Evolutionary conservation across 2,797 vertebrate genomes (phyloP), one percentile per base, ranked within the genome.

Genomic region (Pseudomugil tenellus): DNA sequence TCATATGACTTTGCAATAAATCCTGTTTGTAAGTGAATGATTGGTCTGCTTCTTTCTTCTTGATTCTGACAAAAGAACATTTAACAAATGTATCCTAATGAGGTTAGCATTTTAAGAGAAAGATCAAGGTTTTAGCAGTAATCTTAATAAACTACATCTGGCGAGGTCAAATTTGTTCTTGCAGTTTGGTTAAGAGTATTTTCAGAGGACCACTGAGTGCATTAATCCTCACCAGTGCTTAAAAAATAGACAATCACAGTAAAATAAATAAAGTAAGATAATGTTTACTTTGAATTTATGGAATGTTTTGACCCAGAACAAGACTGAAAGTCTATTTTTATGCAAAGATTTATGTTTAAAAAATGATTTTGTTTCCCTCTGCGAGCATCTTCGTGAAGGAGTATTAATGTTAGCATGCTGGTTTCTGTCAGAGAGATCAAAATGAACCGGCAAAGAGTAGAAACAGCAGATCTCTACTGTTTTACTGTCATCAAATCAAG

Each of bases 1-100:
- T 86, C 77, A 67, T 68, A 75, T 80, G 72, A 73, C 88, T 92
- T 89, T 90, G 90, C 88, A 92, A 91, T 87, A 91, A 91, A 91
- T 81, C 57, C 19, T 72, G 69, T 89, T 90, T 85, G 82, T 81
- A 87, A 84, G 28, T 83, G 55, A 62, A 25, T 26, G 55, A 41
- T 52, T 66, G 32, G 28, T 68, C 16, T 73, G 28, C 41, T 72
- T 77, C 11, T 65, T 77, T 67, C 3, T 77, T 69, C 3, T 17
- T 64, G 3, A 39, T 16, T 41, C 13, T 23, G 21, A 48, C 10
- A 23, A 23, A 48, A 12, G 11, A 48, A 11, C 19, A 21, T 25
- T 46, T 12, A 11, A 57, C 21, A 26, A 58, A 60, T 10, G 62
- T 14, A 7, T 48, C n/a, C 31, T 61, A 8, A 3, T 14, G 32